Base-by-base conservation (phyloP, 92 coral and sea anemone genomes). In the Muricea muricata region DNA sequence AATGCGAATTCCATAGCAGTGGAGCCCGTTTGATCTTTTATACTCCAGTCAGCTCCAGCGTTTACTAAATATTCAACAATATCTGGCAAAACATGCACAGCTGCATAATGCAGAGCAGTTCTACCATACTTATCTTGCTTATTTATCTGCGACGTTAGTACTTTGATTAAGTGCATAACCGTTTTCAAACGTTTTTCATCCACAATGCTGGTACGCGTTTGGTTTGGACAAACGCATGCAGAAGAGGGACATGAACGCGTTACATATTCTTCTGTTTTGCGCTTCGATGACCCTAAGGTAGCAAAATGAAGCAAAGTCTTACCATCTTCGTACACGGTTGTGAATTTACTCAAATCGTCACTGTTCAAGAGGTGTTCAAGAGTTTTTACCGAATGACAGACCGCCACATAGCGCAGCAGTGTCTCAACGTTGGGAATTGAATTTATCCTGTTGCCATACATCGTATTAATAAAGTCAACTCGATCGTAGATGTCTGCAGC, bases 81-180 rank as follows among this genome's bases (percentile, higher is more conserved):
- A 29, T 81, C 87, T 6, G 70, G 86, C 77, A 86, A 74, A 11
- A 91, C 95, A 21, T 85, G 81, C 24, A 25, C n/a, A 2, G 90
- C 85, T 17, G 95, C 95, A 26, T 76, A 23, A 75, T 92, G 95
- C 52, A 92, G 61, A 13, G 86, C 71, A 4, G 93, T 87, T 75
- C 79, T 78, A 69, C 95, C 95, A 21, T 76, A 6, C 25, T 14
- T 55, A 58, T 91, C 91, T 8, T 34, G 71, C 0, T 66, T 67
- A 67, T 87, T 55, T 29, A 90, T 52, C 2, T 18, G 24, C 20
- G 60, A 0, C 20, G 23, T 17, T 23, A 52, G 55, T n/a, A 85
- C 75, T n/a, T 77, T 13, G 23, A 68, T 10, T 0, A 84, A 65
- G 0, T 78, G 0, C 55, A 26, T 41, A 1, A 88, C 18, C 82